Percentiles rank a stretch among this genome's conserved stretches.
These are phyloP conservation scores for Crotalus viridis DNA, from an alignment of 2,113 vertebrate genomes.

Conservation along the genomic window DNA sequence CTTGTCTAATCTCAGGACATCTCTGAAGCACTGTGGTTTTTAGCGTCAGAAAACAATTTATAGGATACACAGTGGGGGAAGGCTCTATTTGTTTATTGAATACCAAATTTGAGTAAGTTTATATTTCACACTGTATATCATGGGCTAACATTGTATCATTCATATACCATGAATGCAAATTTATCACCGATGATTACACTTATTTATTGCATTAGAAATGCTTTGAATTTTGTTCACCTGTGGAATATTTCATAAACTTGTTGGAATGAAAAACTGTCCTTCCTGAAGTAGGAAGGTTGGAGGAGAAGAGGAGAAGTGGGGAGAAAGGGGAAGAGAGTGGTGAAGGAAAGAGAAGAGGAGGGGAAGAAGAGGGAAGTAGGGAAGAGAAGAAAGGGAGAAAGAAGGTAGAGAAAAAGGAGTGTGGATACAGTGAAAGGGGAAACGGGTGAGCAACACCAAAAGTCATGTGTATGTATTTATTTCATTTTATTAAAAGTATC, in stretches of 20 bases:
- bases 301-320: no score
- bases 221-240: background rate
- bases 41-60: constrained; percentile 6
- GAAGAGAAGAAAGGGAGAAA: no score
- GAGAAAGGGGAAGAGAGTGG: background rate
- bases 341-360: no score
- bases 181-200: background rate
- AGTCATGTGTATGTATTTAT: no score
- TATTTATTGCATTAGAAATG: background rate
- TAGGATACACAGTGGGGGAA: background rate
- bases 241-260: background rate
- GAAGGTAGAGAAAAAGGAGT: no score
- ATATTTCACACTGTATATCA: background rate
- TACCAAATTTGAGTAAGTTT: background rate
- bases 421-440: no score
- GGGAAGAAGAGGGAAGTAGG: no score
- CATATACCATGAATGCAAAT: background rate
- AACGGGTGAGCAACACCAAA: no score
- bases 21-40: background rate
- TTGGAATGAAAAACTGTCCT: background rate
- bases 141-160: background rate
- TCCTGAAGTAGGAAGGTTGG: no score
- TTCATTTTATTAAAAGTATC: no score
- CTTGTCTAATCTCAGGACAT: constrained; percentile 16
- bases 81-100: background rate